Base-by-base conservation (phyloP, 2,888 invertebrate genomes). In the Metalampra italica region DNA sequence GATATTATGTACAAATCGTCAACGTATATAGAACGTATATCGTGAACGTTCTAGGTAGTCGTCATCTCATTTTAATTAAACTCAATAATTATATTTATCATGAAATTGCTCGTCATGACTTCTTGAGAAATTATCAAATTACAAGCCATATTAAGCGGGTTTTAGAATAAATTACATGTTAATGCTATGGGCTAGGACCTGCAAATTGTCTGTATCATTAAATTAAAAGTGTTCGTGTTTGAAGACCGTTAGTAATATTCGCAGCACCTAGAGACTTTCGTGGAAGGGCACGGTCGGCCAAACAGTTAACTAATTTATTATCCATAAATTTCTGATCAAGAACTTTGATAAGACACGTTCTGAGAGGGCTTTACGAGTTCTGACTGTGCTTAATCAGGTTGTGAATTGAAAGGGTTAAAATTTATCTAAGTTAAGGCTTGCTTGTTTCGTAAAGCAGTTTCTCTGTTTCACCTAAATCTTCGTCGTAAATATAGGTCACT, bases 201-300 rank as follows among this genome's bases (percentile, higher is more conserved):
- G 14, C 60, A 64, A n/a, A 71, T 68, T 71, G 71, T 71, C 65
- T 73, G 57, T 62, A 66, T 76, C 74, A 76, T 77, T 75, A 78
- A 77, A 79, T 81, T 81, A 78, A 82, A 82, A 82, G 79, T 74
- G 68, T 82, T 81, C 85, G 82, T 85, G 86, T 73, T 75, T 57
- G 57, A 59, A 56, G 63, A 70, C 70, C 68, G 74, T 81, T 82
- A 75, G 75, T 74, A 73, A 78, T 77, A 77, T 76, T 75, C 63
- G 72, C 69, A 64, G 68, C 74, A 72, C 69, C 75, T 71, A 65
- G 60, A 66, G 51, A 49, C 61, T 63, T 66, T 67, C 57, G 59
- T 69, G 71, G 69, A 72, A 75, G 71, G 75, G 66, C 71, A 70
- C 58, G 63, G 67, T 65, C 66, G 62, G 57, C 65, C 67, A 72